Evolutionary conservation across 2,888 invertebrate genomes (phyloP).

Genomic region (Patella depressa): DNA sequence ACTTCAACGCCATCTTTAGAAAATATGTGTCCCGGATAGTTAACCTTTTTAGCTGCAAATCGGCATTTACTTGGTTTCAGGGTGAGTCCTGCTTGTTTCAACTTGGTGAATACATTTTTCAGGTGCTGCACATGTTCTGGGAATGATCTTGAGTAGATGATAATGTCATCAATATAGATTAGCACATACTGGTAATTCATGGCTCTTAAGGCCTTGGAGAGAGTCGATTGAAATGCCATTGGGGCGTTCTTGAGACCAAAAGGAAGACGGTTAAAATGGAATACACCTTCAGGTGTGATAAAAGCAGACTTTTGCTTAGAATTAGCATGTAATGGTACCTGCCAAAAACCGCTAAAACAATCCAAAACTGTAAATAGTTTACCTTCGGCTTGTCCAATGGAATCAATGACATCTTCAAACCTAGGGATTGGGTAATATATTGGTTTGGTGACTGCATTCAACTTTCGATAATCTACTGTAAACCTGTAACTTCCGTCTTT

Average conservation of each 20-base stretch:
- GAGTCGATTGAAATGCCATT: slow-evolving; percentile 33
- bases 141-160: slow-evolving; percentile 34
- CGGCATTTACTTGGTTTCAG: slow-evolving; percentile 41
- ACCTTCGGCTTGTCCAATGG: slow-evolving; percentile 29
- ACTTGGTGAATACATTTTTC: slow-evolving; percentile 30
- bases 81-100: slow-evolving; percentile 33
- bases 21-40: slow-evolving; percentile 36
- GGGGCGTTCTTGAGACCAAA: slow-evolving; percentile 43
- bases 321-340: slow-evolving; percentile 28
- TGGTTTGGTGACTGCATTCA: slow-evolving; percentile 36
- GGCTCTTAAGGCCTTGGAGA: slow-evolving; percentile 31
- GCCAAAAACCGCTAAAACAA: slow-evolving; percentile 33
- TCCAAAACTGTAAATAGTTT: slow-evolving; percentile 33
- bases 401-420: slow-evolving; percentile 36
- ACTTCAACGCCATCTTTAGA: slow-evolving; percentile 35
- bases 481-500: slow-evolving; percentile 36
- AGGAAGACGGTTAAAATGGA: slow-evolving; percentile 35
- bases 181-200: slow-evolving; percentile 41
- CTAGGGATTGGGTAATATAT: slow-evolving; percentile 33
- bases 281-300: slow-evolving; percentile 31
- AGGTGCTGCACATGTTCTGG: slow-evolving; percentile 37
- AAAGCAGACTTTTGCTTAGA: slow-evolving; percentile 38
- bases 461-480: slow-evolving; percentile 35
- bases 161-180: slow-evolving; percentile 46
- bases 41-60: slow-evolving; percentile 33